These are phyloP conservation scores for Diarsia brunnea DNA, from an alignment of 2,888 invertebrate species.

Conservation along the genomic window DNA sequence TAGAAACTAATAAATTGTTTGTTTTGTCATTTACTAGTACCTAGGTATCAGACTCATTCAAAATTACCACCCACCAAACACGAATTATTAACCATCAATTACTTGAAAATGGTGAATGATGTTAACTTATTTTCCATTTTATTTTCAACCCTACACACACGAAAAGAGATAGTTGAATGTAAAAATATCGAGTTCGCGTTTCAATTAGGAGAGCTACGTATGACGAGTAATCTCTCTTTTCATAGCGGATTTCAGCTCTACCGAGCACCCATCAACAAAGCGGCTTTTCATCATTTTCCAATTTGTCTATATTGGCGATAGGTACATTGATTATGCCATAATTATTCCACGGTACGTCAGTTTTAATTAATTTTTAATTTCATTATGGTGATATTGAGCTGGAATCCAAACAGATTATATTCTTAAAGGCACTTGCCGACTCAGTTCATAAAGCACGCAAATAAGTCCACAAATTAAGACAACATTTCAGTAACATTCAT, in stretches of 20 bases:
- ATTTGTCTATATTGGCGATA: constrained; percentile 41
- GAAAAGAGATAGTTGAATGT: constrained; percentile 13
- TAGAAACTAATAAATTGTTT: neutral
- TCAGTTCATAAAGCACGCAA: neutral
- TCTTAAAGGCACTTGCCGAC: neutral
- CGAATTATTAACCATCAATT: neutral
- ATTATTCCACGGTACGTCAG: constrained; percentile 23
- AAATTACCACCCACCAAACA: neutral
- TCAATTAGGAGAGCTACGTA: constrained; percentile 65
- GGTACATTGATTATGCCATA: constrained; percentile 28
- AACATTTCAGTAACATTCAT: neutral
- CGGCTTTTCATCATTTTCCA: constrained; percentile 54
- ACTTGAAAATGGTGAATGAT: neutral
- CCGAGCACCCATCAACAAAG: constrained; percentile 49
- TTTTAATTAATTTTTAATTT: constrained; percentile 50
- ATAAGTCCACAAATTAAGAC: constrained; percentile 2
- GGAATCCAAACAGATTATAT: neutral
- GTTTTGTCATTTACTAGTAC: neutral
- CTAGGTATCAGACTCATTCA: neutral
- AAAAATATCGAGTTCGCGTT: constrained; percentile 48
- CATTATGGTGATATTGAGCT: neutral
- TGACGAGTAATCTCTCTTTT: constrained; percentile 72
- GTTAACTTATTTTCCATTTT: constrained; percentile 7
- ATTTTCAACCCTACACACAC: constrained; percentile 11
- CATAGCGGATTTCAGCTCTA: constrained; percentile 69